A percentile compares a stretch with the other conserved stretches of the same genome.
Conservation (phyloP, 2,797 vertebrate genomes). For the Ctenosaura bakeri region DNA sequence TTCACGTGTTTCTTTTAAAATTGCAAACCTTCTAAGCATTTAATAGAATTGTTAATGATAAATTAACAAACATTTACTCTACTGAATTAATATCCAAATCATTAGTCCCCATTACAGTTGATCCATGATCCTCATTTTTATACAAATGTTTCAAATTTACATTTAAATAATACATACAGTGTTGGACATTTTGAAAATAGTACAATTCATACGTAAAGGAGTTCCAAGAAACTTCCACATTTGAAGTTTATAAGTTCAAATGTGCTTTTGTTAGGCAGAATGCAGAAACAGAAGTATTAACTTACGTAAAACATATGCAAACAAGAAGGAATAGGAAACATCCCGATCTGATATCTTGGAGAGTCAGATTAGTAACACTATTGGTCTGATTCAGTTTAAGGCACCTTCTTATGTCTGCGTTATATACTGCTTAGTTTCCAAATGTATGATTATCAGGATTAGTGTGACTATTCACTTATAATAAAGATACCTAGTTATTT, state of each 20-base stretch:
- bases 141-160: neutral
- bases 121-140: neutral
- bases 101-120: neutral
- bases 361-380: no score
- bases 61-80: neutral
- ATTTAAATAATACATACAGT: neutral
- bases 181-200: neutral
- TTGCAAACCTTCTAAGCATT: neutral
- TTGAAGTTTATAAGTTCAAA: neutral
- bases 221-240: neutral
- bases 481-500: no score
- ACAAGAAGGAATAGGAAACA: neutral
- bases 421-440: no score
- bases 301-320: no score
- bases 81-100: neutral
- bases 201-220: neutral
- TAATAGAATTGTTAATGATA: no score
- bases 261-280: no score
- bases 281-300: no score
- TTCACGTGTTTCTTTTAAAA: neutral
- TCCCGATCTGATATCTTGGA: no score
- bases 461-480: no score
- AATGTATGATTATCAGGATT: no score
- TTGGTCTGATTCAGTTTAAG: no score
- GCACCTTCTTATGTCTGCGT: no score